Conservation (phyloP, 2,113 vertebrate species). For the Passerina amoena region DNA sequence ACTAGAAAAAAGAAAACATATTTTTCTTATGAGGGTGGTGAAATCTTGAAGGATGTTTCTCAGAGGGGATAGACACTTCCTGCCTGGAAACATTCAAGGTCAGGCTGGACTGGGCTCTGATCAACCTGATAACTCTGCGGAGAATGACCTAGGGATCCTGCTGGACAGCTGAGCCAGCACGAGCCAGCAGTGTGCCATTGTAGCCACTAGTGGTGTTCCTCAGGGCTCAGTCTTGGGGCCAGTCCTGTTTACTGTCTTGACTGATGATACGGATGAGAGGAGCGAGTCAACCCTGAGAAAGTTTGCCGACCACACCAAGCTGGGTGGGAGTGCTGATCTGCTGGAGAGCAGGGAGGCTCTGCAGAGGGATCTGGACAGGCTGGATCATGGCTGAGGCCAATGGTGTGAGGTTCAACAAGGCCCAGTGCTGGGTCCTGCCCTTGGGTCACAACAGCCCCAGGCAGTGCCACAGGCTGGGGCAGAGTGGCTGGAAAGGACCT, state of each 20-base stretch:
- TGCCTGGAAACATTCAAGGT: neutral
- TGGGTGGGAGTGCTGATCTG: neutral
- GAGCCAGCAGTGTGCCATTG: neutral
- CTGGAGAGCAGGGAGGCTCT: neutral
- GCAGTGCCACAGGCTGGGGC: rapidly evolving
- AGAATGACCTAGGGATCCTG: neutral
- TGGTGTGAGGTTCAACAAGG: neutral
- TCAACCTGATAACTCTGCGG: neutral
- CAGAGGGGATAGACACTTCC: neutral
- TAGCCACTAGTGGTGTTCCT: neutral
- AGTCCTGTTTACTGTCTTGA: neutral
- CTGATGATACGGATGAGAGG: neutral
- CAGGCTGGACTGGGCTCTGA: neutral
- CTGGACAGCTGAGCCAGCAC: neutral
- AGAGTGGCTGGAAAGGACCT: neutral
- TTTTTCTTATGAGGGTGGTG: neutral
- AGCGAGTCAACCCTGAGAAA: rapidly evolving
- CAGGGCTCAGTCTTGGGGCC: neutral
- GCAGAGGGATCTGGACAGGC: neutral
- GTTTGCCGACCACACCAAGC: neutral
- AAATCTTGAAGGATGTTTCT: neutral
- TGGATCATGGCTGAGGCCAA: neutral
- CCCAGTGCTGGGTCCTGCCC: rapidly evolving
- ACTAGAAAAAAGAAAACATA: neutral
- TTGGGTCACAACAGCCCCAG: neutral